These are phyloP conservation scores for Rhinolophus ferrumequinum DNA, from an alignment of 2,113 vertebrate species.

Conservation along the genomic window DNA sequence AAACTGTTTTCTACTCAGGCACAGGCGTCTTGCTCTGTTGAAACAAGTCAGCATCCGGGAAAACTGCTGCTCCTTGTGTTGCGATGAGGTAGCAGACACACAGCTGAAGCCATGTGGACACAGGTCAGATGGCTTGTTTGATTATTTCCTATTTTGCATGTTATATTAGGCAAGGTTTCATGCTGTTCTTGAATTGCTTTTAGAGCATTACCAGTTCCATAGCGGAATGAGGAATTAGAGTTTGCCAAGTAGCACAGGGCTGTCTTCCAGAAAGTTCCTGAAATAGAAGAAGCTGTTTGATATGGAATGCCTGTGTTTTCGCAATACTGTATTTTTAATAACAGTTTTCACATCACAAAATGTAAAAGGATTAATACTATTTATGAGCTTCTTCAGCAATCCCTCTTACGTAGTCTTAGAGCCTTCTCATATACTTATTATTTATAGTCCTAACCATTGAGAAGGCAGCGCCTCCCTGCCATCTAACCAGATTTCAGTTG, in stretches of 20 bases:
- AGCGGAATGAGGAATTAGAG: background rate
- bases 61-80: slow-evolving; percentile 99
- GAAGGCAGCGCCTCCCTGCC: background rate
- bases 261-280: slow-evolving; percentile 6
- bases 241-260: background rate
- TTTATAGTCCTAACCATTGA: background rate
- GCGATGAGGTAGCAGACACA: slow-evolving; percentile 97
- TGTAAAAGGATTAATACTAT: background rate
- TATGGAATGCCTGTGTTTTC: background rate
- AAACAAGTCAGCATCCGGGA: slow-evolving; percentile 99
- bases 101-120: slow-evolving; percentile 97
- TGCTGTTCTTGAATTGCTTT: background rate
- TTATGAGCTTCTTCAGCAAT: background rate
- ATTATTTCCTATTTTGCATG: background rate
- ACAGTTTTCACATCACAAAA: background rate
- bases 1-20: slow-evolving; percentile 85
- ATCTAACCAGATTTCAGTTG: background rate
- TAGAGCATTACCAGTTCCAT: background rate
- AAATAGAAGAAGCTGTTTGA: background rate
- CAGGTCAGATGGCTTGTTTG: slow-evolving; percentile 86
- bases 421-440: background rate
- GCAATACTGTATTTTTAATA: background rate
- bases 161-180: background rate
- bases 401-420: background rate
- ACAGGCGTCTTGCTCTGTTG: slow-evolving; percentile 95